These are phyloP conservation scores for Myopa testacea DNA, from an alignment of 2,888 invertebrate genomes.

Conservation along the genomic window DNA sequence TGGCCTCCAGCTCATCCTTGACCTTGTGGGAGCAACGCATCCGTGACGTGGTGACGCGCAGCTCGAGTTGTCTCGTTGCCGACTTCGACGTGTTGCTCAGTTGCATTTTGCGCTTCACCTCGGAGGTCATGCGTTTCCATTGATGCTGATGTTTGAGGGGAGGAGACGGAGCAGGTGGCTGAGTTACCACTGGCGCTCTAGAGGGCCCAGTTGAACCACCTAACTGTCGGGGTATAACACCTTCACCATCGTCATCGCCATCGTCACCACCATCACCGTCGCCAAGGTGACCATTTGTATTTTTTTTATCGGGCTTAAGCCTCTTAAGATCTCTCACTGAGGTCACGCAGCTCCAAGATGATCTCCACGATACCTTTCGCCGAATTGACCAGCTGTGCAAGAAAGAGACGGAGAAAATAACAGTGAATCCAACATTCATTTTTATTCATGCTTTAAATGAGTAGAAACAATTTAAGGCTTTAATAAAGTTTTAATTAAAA, in stretches of 20 bases:
- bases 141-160: conserved; percentile 48
- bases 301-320: background rate
- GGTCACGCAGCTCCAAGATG: conserved; percentile 63
- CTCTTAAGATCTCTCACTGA: conserved; percentile 49
- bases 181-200: conserved; percentile 23
- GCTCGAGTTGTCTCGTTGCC: conserved; percentile 50
- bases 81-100: conserved; percentile 53
- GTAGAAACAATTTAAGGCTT: too few species aligned
- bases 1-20: conserved; percentile 66
- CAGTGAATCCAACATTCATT: too few species aligned
- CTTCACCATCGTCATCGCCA: too few species aligned
- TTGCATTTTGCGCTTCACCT: conserved; percentile 64
- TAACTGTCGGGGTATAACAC: background rate
- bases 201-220: conserved; percentile 23
- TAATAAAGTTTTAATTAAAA: too few species aligned
- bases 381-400: conserved; percentile 57
- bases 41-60: conserved; percentile 63
- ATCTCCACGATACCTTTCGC: conserved; percentile 66
- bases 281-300: conserved; percentile 16
- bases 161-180: conserved; percentile 27
- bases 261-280: conserved; percentile 21
- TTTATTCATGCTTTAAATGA: conserved; percentile 17
- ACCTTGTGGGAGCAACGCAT: conserved; percentile 68
- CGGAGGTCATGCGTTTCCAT: conserved; percentile 62
- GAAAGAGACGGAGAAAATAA: conserved; percentile 28